These are phyloP conservation scores for Albula goreensis DNA, from an alignment of 2,113 vertebrate genomes.

Conservation along the genomic window DNA sequence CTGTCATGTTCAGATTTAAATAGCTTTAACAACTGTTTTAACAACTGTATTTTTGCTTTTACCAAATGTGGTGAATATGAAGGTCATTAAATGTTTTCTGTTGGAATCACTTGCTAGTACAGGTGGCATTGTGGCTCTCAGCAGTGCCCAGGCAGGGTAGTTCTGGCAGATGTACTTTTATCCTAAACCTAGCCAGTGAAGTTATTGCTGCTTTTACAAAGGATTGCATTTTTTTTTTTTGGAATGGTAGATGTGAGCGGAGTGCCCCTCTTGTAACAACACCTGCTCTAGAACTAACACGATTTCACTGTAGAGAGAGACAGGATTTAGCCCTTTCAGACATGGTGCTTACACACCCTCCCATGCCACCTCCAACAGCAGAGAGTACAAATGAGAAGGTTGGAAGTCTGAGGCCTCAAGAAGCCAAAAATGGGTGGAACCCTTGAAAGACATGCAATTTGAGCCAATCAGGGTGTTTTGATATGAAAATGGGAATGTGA, in stretches of 20 bases:
- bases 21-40: too few relatives aligned
- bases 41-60: background rate
- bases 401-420: background rate
- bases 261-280: background rate
- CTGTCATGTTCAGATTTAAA: too few relatives aligned
- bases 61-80: background rate
- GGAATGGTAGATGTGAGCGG: background rate
- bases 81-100: background rate
- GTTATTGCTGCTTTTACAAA: background rate
- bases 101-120: background rate
- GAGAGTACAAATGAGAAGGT: background rate
- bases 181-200: background rate
- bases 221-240: background rate
- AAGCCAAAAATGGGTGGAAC: background rate
- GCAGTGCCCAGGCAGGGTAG: background rate
- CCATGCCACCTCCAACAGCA: background rate
- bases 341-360: background rate
- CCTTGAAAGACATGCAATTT: background rate
- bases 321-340: background rate
- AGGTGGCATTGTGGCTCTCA: background rate
- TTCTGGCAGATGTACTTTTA: background rate
- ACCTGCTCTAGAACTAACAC: background rate
- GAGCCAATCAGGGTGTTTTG: background rate
- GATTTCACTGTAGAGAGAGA: background rate
- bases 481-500: background rate